A percentile compares a stretch with the other conserved stretches of the same genome.
These are phyloP conservation scores for Corapipo altera DNA, from an alignment of 2,113 vertebrate genomes.

Conservation along the genomic window DNA sequence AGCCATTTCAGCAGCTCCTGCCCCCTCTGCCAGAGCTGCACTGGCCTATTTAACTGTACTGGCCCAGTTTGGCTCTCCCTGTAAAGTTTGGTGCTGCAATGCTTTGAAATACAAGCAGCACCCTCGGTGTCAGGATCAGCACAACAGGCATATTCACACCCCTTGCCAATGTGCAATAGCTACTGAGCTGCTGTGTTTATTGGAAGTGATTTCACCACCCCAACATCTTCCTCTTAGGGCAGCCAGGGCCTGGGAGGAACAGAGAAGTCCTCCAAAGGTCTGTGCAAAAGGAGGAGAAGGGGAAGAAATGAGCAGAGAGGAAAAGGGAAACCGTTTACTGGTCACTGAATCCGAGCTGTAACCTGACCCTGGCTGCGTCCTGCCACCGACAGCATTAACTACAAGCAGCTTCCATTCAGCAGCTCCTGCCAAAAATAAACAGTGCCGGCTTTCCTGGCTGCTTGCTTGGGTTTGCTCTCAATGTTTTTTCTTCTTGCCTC, in stretches of 20 bases:
- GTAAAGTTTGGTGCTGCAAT: not conserved
- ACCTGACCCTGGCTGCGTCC: conserved; percentile 44
- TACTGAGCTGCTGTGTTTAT: not conserved
- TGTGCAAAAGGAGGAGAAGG: not conserved
- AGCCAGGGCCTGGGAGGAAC: not conserved
- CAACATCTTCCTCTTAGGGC: not conserved
- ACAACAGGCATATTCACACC: rapidly evolving
- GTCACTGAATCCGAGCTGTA: conserved; percentile 48
- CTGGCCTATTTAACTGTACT: not conserved
- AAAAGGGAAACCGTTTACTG: conserved; percentile 12
- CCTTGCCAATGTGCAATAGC: rapidly evolving
- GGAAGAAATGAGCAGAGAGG: not conserved
- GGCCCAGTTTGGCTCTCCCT: not conserved
- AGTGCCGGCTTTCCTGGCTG: conserved; percentile 55
- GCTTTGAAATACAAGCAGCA: not conserved
- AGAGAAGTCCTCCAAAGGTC: not conserved
- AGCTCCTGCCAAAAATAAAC: conserved; percentile 69
- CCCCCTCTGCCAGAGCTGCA: not conserved
- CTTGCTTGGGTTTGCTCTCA: conserved; percentile 26
- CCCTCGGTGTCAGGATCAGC: not conserved
- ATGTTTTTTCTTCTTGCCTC: conserved; percentile 38
- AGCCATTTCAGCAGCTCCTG: not conserved
- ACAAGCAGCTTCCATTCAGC: conserved; percentile 68
- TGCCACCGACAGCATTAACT: conserved; percentile 61
- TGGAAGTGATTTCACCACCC: not conserved